These are phyloP conservation scores for Nestor notabilis DNA, from an alignment of 2,113 vertebrate genomes.

Conservation along the genomic window DNA sequence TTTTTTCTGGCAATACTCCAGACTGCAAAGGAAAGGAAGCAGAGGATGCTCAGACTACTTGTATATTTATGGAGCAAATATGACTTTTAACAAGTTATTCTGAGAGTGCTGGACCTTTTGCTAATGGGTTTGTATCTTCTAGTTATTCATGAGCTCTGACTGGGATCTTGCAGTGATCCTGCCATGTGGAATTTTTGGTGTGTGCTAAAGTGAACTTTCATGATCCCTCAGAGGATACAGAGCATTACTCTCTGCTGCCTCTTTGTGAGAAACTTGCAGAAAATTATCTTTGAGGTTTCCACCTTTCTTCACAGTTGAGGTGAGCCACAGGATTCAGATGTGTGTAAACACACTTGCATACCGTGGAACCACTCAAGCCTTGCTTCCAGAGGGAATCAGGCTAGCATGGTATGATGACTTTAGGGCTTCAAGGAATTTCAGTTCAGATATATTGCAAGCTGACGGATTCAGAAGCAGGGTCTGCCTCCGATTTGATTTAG, in stretches of 20 bases:
- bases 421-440: not conserved
- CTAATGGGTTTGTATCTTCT: not conserved
- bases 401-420: not conserved
- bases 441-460: not conserved
- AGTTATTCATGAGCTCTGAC: not conserved
- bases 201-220: not conserved
- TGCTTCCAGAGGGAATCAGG: not conserved
- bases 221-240: not conserved
- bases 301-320: not conserved
- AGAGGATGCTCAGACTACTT: not conserved
- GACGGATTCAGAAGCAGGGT: not conserved
- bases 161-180: not conserved
- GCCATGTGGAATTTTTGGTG: not conserved
- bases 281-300: not conserved
- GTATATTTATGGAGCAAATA: not conserved
- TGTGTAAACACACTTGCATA: not conserved
- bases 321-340: not conserved
- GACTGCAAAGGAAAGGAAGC: not conserved
- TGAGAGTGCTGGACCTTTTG: not conserved
- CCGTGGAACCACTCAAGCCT: not conserved
- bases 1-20: not conserved
- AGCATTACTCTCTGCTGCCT: not conserved
- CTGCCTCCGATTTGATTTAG: not conserved
- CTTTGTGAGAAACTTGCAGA: not conserved
- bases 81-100: not conserved